A percentile compares a stretch with the other conserved stretches of the same genome.
These are phyloP conservation scores for Loxodonta africana DNA, from an alignment of 2,113 vertebrate species.

Conservation along the genomic window DNA sequence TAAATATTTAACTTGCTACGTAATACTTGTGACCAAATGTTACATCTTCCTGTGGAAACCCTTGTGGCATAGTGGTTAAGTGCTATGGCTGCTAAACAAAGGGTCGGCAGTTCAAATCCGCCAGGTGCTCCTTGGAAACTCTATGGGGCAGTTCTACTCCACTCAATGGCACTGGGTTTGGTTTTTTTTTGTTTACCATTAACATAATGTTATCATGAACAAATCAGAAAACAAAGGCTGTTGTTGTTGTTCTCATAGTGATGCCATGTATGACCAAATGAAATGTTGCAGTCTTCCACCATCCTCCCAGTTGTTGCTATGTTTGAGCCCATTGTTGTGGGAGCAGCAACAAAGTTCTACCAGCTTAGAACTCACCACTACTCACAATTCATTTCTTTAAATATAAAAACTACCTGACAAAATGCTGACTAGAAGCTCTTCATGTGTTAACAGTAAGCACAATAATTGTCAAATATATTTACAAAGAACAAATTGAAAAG, in stretches of 20 bases:
- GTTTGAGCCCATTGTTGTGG: background rate
- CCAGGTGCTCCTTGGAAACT: too few relatives aligned
- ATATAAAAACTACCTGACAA: background rate
- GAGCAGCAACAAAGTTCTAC: background rate
- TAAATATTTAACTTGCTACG: background rate
- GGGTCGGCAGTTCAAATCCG: too few relatives aligned
- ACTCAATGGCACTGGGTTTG: too few relatives aligned
- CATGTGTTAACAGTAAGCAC: background rate
- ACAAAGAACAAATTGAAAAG: background rate
- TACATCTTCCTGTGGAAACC: background rate
- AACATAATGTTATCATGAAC: background rate
- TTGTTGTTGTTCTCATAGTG: background rate
- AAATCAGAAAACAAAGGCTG: constrained; percentile 1
- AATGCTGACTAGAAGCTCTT: background rate
- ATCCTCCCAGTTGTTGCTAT: background rate
- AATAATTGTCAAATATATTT: constrained; percentile 3
- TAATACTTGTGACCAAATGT: background rate
- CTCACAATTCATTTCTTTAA: constrained; percentile 6
- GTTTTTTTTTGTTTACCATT: background rate
- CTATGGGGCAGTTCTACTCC: too few relatives aligned
- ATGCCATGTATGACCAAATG: background rate
- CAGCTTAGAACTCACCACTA: background rate
- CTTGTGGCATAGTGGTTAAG: too few relatives aligned
- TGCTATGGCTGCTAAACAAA: too few relatives aligned
- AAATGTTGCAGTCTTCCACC: background rate